Conservation (phyloP, 1,140 invertebrate species). For the Streblospio benedicti region DNA sequence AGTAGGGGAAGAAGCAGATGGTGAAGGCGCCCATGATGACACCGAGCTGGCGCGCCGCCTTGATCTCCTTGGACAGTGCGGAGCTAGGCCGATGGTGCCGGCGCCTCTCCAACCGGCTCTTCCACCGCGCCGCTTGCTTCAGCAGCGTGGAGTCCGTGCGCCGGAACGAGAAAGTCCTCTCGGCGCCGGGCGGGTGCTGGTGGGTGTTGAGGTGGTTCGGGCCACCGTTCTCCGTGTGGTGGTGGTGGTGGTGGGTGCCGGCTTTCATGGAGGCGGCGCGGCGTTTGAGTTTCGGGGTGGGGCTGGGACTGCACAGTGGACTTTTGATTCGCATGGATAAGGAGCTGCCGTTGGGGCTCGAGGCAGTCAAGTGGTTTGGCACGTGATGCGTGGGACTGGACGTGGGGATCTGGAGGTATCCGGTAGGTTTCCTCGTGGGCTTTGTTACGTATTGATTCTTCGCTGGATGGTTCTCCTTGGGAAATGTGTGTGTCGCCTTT, state of each 20-base stretch:
- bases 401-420: slow-evolving; percentile 2
- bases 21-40: slow-evolving; percentile 61
- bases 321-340: no score
- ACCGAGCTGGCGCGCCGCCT: slow-evolving; percentile 57
- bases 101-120: not conserved
- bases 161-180: not conserved
- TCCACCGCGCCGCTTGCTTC: not conserved
- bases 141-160: not conserved
- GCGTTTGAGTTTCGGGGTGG: not conserved
- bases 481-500: not conserved
- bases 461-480: slow-evolving; percentile 6
- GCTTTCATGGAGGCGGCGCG: not conserved
- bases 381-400: not conserved
- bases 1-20: slow-evolving; percentile 59
- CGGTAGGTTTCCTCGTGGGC: no score
- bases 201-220: slow-evolving; percentile 1
- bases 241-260: not conserved
- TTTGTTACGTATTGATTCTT: slow-evolving; percentile 1
- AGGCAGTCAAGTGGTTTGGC: no score
- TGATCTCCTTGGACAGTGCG: slow-evolving; percentile 53
- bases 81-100: slow-evolving; percentile 25
- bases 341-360: no score
- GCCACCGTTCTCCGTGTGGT: not conserved
- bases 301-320: no score
- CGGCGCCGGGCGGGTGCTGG: not conserved